These are phyloP conservation scores for Romanogobio albipinnatus DNA, from an alignment of 2,113 vertebrate genomes.

Conservation along the genomic window DNA sequence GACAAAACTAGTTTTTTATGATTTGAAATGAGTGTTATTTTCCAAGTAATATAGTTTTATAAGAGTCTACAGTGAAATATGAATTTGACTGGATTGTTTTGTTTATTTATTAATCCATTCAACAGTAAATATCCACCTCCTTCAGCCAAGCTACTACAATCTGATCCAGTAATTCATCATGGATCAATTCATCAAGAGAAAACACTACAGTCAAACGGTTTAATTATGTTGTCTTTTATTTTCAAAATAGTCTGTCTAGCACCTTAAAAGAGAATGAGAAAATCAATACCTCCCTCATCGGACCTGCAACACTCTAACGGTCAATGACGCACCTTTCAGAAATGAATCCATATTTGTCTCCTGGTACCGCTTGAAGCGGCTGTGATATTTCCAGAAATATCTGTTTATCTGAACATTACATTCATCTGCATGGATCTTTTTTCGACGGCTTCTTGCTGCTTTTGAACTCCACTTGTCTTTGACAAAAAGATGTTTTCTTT, in stretches of 20 bases:
- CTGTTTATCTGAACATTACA: conserved; percentile 68
- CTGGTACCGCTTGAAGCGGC: conserved; percentile 66
- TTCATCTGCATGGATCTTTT: conserved; percentile 66
- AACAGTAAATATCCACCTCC: not conserved
- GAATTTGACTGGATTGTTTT: not conserved
- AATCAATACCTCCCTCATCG: conserved; percentile 43
- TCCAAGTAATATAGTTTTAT: not conserved
- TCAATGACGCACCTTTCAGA: conserved; percentile 50
- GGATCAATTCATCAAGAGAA: no score
- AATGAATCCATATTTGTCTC: conserved; percentile 62
- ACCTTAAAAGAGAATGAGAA: conserved; percentile 38
- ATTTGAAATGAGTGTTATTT: not conserved
- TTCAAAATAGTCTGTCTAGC: conserved; percentile 35
- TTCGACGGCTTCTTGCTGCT: conserved; percentile 56
- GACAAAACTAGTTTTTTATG: not conserved
- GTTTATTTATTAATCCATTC: not conserved
- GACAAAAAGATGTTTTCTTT: conserved; percentile 49
- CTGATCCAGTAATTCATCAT: conserved; percentile 25
- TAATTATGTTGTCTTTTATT: conserved; percentile 30
- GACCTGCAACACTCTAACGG: conserved; percentile 28
- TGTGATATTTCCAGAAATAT: conserved; percentile 63
- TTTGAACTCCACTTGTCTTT: conserved; percentile 62
- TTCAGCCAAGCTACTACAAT: not conserved
- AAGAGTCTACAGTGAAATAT: not conserved
- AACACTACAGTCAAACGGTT: conserved; percentile 11